These are phyloP conservation scores for Acanthaster planci DNA, from an alignment of 35 echinoderm and acorn worm species.

Conservation along the genomic window DNA sequence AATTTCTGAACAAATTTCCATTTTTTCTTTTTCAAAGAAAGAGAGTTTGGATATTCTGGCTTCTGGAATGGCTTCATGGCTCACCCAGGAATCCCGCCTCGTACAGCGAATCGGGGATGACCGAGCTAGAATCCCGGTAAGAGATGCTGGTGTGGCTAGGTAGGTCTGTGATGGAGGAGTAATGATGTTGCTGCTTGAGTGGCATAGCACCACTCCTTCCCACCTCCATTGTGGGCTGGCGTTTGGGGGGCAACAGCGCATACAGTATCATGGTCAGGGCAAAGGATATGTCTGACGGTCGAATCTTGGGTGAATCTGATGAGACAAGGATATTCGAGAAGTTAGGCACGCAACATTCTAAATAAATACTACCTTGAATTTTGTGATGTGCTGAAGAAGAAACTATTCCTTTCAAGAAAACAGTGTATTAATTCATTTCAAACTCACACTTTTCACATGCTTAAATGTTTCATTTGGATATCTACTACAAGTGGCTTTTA, in stretches of 20 bases:
- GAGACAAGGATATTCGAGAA: not conserved
- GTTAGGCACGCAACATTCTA: too few species aligned
- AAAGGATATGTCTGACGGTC: slow-evolving; percentile 88
- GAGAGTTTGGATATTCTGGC: too few species aligned
- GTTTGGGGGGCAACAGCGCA: slow-evolving; percentile 84
- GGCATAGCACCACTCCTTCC: slow-evolving; percentile 32
- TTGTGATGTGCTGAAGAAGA: too few species aligned
- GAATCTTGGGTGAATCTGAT: slow-evolving; percentile 95
- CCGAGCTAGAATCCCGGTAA: slow-evolving; percentile 54
- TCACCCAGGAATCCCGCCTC: slow-evolving; percentile 94
- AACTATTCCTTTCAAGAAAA: too few species aligned
- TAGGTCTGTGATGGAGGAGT: slow-evolving; percentile 84
- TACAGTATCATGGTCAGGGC: slow-evolving; percentile 89
- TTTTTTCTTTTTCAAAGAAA: too few species aligned
- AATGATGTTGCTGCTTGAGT: slow-evolving; percentile 38
- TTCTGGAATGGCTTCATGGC: slow-evolving; percentile 5
- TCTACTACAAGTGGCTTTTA: too few species aligned
- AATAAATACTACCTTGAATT: too few species aligned
- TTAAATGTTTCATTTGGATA: too few species aligned
- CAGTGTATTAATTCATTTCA: too few species aligned
- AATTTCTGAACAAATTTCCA: too few species aligned
- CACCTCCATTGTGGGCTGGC: slow-evolving; percentile 51
- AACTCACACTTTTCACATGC: too few species aligned
- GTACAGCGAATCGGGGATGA: slow-evolving; percentile 81
- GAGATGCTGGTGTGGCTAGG: slow-evolving; percentile 88